Conservation (phyloP, 2,888 invertebrate genomes). For the Lithophane socia region DNA sequence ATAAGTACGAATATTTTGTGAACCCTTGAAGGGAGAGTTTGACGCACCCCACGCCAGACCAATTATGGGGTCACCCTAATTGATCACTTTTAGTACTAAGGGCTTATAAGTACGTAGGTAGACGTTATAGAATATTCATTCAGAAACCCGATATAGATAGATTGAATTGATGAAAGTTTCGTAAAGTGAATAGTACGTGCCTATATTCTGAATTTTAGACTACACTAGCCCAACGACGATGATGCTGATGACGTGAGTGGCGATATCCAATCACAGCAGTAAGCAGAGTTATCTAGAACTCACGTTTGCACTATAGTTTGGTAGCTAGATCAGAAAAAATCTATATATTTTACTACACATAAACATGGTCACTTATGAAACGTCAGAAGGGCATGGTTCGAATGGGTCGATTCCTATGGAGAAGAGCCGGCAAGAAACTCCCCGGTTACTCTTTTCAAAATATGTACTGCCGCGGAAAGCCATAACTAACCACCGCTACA, state of each 20-base stretch:
- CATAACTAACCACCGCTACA: too few relatives aligned
- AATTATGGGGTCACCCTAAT: slow-evolving; percentile 42
- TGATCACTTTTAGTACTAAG: slow-evolving; percentile 27
- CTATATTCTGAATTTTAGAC: neutral
- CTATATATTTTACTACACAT: too few relatives aligned
- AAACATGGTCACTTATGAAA: too few relatives aligned
- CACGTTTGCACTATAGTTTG: neutral
- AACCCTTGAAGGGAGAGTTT: slow-evolving; percentile 11
- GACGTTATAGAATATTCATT: neutral
- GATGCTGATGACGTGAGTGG: too few relatives aligned
- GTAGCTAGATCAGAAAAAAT: neutral
- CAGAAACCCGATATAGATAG: neutral
- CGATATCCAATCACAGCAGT: too few relatives aligned
- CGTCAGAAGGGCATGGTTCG: too few relatives aligned
- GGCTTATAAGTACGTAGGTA: slow-evolving; percentile 20
- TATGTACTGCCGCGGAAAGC: too few relatives aligned
- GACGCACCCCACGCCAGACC: slow-evolving; percentile 35
- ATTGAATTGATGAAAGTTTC: neutral
- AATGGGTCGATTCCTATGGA: neutral
- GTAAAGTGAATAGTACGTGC: neutral
- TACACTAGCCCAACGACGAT: too few relatives aligned
- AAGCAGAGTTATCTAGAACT: too few relatives aligned
- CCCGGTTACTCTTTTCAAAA: too few relatives aligned
- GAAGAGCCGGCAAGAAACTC: neutral
- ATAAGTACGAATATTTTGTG: slow-evolving; percentile 21